Percentiles rank a stretch among this genome's conserved stretches.
These are phyloP conservation scores for Cyrtonyx montezumae DNA, from an alignment of 2,113 vertebrate genomes.

Conservation along the genomic window DNA sequence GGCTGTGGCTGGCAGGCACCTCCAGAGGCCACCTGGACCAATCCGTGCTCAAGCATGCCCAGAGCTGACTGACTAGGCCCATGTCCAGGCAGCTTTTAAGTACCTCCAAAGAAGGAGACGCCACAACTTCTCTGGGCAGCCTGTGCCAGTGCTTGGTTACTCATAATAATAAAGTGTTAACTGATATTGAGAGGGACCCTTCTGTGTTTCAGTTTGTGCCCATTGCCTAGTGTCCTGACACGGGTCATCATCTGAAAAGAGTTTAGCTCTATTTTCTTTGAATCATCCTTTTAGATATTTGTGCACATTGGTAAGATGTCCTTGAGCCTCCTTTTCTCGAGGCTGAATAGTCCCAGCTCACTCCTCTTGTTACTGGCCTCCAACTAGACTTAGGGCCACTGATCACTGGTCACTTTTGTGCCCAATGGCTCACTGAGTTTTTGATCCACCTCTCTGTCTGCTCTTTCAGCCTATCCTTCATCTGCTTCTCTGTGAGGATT, in stretches of 20 bases:
- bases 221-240: neutral
- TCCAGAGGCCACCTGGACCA: neutral
- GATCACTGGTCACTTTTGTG: neutral
- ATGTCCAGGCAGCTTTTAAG: neutral
- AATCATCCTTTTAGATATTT: neutral
- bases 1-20: neutral
- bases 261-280: neutral
- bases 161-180: neutral
- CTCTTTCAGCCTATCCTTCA: neutral
- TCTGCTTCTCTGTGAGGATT: neutral
- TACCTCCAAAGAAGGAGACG: neutral
- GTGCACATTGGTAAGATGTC: neutral
- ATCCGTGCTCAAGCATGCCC: neutral
- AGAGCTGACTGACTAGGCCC: neutral
- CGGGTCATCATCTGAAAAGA: neutral
- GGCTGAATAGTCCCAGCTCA: neutral
- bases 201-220: neutral
- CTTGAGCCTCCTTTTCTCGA: neutral
- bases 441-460: neutral
- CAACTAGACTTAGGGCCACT: neutral
- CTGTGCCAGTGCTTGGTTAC: neutral
- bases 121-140: neutral
- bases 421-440: neutral
- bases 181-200: neutral
- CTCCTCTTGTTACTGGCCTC: neutral